Evolutionary conservation across 2,113 vertebrate genomes (phyloP).

Genomic region (Eolophus roseicapilla): DNA sequence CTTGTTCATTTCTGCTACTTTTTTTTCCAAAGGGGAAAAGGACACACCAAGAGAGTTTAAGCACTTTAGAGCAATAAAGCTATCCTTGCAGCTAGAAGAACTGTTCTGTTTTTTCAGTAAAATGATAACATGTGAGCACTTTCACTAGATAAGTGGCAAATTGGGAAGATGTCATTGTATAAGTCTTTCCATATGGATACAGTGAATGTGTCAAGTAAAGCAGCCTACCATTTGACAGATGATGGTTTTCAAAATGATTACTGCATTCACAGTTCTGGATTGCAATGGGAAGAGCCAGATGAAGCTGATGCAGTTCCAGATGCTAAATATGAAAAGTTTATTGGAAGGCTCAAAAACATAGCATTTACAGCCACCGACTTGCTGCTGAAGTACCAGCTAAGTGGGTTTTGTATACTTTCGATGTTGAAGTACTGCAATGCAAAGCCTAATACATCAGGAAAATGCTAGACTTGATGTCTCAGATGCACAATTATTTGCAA

Average conservation of each 20-base stretch:
- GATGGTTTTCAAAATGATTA: background rate
- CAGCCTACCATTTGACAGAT: background rate
- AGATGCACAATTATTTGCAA: background rate
- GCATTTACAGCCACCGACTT: background rate
- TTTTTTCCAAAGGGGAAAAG: background rate
- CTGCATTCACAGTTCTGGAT: background rate
- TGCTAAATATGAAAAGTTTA: background rate
- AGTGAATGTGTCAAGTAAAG: background rate
- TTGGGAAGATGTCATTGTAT: background rate
- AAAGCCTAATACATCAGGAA: background rate
- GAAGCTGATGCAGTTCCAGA: background rate
- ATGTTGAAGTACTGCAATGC: background rate
- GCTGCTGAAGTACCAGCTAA: background rate
- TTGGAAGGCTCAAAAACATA: background rate
- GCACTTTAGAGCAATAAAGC: background rate
- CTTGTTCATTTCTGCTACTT: background rate
- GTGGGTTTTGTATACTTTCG: background rate
- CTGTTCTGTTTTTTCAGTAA: background rate
- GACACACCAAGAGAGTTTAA: background rate
- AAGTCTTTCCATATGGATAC: background rate
- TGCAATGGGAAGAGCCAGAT: background rate
- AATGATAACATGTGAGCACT: background rate
- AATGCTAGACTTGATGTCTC: background rate
- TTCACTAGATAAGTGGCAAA: background rate
- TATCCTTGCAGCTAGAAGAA: background rate